A percentile compares a stretch with the other conserved stretches of the same genome.
Evolutionary conservation across 2,888 invertebrate genomes (phyloP).

Genomic region (Branchellion lobata): DNA sequence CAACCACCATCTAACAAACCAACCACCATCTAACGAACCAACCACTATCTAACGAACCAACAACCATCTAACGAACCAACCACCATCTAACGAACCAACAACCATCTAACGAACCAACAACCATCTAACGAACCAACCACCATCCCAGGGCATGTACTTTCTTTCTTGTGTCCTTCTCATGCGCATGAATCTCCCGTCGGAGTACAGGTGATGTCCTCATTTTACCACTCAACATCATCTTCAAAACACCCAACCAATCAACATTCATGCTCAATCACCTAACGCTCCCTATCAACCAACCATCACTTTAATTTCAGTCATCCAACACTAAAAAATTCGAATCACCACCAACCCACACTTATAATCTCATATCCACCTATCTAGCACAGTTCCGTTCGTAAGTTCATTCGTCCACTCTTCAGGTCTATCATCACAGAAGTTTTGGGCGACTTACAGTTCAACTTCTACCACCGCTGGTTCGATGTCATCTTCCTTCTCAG

Average conservation of each 20-base stretch:
- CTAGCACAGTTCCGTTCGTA: too few relatives aligned
- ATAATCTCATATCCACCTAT: background rate
- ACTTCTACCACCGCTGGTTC: constrained; percentile 99
- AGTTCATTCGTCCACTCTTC: constrained; percentile 43
- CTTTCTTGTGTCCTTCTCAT: constrained; percentile 93
- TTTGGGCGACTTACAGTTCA: constrained; percentile 92
- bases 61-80: too few relatives aligned
- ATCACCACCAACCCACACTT: background rate
- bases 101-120: too few relatives aligned
- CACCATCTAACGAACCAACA: too few relatives aligned
- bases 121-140: too few relatives aligned
- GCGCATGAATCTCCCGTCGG: constrained; percentile 98
- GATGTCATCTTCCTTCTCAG: constrained; percentile 97
- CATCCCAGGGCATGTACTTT: constrained; percentile 91
- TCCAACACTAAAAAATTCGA: background rate
- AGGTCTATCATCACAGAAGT: constrained; percentile 87
- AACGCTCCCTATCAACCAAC: too few relatives aligned
- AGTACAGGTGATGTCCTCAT: constrained; percentile 70
- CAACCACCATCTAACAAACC: too few relatives aligned
- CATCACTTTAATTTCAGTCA: too few relatives aligned
- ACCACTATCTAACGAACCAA: too few relatives aligned
- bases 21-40: too few relatives aligned
- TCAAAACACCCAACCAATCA: too few relatives aligned
- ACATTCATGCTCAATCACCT: background rate
- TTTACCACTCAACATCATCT: background rate